Base-by-base conservation (phyloP, 1,140 invertebrate genomes). In the Sarcophaga bullata region DNA sequence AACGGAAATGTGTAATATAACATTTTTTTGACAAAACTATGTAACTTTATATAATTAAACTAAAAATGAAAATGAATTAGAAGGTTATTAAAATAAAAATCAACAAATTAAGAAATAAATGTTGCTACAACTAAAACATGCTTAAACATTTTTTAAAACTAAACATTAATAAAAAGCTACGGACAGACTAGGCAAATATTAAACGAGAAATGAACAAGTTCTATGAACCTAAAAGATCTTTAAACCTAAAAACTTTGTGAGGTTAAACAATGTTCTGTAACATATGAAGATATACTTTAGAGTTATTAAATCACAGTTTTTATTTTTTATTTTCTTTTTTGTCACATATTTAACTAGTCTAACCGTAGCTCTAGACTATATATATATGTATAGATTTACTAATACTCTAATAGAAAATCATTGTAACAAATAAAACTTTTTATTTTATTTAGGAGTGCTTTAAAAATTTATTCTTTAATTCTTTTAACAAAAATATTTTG, bases 401-500 rank as follows among this genome's bases (percentile, higher is more conserved):
- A 68, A 68, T 68, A 68, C 62, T 17, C 62, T 68, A 68, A 68
- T 68, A 19, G n/a, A 68, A 68, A 52, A 68, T 19, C 10, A 19
- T 19, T 19, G 19, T n/a, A 19, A 68, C n/a, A 68, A 68, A 68
- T 68, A 68, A 68, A 68, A 68, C 62, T 17, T 62, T 15, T 13
- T 58, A 13, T 58, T 68, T 68, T 17, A 19, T 68, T 68, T 68
- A 68, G 19, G 19, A 68, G 62, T 25, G 62, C 62, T 68, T 68
- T 68, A 68, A 68, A 68, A 19, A 68, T 68, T 68, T 68, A 68
- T 68, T 68, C 19, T 68, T 68, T 25, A 19, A 58, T 58, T 58
- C 19, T 68, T 68, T 68, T 68, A 68, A 68, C 62, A 68, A 68
- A 68, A 68, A 68, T 19, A 68, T 10, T 37, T 68, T 68, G 62